Evolutionary conservation across 1,140 invertebrate genomes (phyloP).

Genomic region (Diorhabda elongata): DNA sequence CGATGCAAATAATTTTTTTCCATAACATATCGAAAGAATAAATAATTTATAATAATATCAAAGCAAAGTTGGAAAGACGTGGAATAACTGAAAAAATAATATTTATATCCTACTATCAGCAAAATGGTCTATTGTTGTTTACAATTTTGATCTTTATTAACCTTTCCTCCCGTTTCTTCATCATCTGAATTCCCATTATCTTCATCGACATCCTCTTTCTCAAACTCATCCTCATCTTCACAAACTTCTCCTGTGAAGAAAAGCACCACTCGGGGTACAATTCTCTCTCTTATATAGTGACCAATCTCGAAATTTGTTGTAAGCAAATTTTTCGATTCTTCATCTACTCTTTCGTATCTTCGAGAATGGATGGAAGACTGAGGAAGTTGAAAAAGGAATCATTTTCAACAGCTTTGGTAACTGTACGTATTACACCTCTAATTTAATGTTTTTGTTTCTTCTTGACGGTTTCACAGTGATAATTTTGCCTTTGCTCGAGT

Average conservation of each 20-base stretch:
- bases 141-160: slow-evolving; percentile 7
- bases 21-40: slow-evolving; percentile 5
- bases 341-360: slow-evolving; percentile 62
- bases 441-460: slow-evolving; percentile 99
- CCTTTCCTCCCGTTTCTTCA: slow-evolving; percentile 36
- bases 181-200: slow-evolving; percentile 43
- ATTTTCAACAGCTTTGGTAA: slow-evolving; percentile 88
- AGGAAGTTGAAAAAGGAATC: slow-evolving; percentile 99
- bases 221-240: slow-evolving; percentile 72
- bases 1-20: neutral
- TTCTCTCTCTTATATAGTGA: slow-evolving; percentile 88
- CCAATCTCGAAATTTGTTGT: slow-evolving; percentile 94
- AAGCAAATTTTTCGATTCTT: slow-evolving; percentile 67
- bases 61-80: neutral
- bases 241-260: slow-evolving; percentile 86
- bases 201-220: slow-evolving; percentile 62
- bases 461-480: slow-evolving; percentile 90
- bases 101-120: slow-evolving; percentile 6
- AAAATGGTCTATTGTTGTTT: neutral
- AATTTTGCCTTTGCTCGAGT: slow-evolving; percentile 72
- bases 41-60: neutral
- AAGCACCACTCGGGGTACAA: slow-evolving; percentile 87
- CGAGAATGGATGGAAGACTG: slow-evolving; percentile 69
- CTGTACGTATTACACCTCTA: slow-evolving; percentile 80
- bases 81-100: neutral